These are phyloP conservation scores for Caranx ignobilis DNA, from an alignment of 2,113 vertebrate species.

Conservation along the genomic window DNA sequence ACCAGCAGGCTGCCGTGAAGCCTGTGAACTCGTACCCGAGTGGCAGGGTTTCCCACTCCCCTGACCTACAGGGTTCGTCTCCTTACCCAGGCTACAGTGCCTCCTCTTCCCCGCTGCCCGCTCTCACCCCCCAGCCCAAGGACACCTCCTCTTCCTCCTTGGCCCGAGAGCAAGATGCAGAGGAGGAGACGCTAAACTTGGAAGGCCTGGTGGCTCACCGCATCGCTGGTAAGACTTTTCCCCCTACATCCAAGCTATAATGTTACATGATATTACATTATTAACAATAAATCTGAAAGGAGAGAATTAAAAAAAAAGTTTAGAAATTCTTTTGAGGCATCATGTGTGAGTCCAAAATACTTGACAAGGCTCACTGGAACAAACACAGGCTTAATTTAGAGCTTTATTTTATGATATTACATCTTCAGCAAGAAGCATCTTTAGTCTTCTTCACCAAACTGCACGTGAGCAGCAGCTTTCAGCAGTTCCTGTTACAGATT, in stretches of 20 bases:
- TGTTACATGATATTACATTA: no score
- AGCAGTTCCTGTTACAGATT: constrained; percentile 50
- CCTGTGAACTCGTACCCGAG: constrained; percentile 70
- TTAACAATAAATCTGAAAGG: no score
- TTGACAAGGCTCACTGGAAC: neutral
- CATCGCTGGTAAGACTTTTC: constrained; percentile 92
- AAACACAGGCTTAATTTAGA: neutral
- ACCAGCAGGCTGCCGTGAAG: constrained; percentile 78
- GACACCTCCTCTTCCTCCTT: constrained; percentile 81
- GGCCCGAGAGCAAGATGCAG: constrained; percentile 84
- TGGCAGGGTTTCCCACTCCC: constrained; percentile 71
- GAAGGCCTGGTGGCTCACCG: constrained; percentile 98
- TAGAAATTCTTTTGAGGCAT: no score
- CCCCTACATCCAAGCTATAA: no score
- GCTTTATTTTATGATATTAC: constrained; percentile 7
- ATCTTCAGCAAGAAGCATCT: neutral
- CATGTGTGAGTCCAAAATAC: neutral
- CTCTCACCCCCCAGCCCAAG: constrained; percentile 75
- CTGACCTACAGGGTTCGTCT: constrained; percentile 73
- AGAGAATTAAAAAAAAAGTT: no score
- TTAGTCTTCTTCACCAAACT: constrained; percentile 1
- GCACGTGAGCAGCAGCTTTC: constrained; percentile 42
- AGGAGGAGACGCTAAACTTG: constrained; percentile 90
- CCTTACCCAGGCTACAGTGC: constrained; percentile 79
- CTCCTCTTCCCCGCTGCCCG: constrained; percentile 86